Evolutionary conservation across 2,888 invertebrate species (phyloP).

Genomic region (Lomographa bimaculata): DNA sequence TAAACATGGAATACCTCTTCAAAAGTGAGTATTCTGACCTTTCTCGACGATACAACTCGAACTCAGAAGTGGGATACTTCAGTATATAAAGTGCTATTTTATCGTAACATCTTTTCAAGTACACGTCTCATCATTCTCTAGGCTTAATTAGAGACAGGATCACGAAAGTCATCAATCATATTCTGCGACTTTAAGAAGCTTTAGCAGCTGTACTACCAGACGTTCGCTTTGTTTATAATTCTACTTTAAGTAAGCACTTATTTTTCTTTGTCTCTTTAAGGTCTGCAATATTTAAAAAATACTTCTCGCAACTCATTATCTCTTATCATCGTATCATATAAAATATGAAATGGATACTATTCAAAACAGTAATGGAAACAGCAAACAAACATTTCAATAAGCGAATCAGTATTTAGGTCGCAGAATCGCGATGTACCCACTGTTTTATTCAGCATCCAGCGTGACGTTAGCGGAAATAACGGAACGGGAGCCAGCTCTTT

Average conservation of each 20-base stretch:
- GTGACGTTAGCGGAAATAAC: slow-evolving; percentile 61
- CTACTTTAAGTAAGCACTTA: slow-evolving; percentile 5
- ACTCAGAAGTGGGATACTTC: not conserved
- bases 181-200: slow-evolving; percentile 4
- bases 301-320: too few relatives aligned
- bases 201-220: slow-evolving; percentile 7
- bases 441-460: slow-evolving; percentile 50
- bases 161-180: slow-evolving; percentile 13
- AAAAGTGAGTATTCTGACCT: slow-evolving; percentile 3
- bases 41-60: not conserved
- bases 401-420: slow-evolving; percentile 46
- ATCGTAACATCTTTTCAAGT: not conserved
- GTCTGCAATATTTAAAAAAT: too few relatives aligned
- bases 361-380: too few relatives aligned
- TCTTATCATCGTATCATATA: too few relatives aligned
- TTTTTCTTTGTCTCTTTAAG: too few relatives aligned
- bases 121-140: slow-evolving; percentile 3
- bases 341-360: too few relatives aligned
- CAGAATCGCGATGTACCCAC: slow-evolving; percentile 38
- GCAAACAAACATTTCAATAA: slow-evolving; percentile 34
- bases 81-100: not conserved
- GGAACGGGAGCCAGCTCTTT: slow-evolving; percentile 48
- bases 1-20: not conserved
- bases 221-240: slow-evolving; percentile 11
- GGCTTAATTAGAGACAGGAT: slow-evolving; percentile 1